These are phyloP conservation scores for Syngnathus rostellatus DNA, from an alignment of 2,797 vertebrate species.

Conservation along the genomic window DNA sequence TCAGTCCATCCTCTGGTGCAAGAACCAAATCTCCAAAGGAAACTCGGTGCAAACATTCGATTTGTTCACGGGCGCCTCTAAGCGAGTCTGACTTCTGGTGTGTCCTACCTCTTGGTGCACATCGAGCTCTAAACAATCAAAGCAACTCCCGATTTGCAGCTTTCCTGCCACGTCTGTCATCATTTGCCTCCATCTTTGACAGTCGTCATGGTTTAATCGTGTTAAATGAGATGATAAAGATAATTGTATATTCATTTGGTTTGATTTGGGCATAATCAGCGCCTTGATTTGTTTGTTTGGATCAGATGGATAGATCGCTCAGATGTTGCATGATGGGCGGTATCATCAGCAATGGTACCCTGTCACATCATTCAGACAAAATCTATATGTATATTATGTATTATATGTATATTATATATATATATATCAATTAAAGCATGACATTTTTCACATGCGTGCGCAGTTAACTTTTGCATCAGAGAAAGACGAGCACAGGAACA, in stretches of 20 bases:
- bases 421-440: neutral
- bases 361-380: neutral
- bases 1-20: constrained; percentile 62
- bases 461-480: constrained; percentile 16
- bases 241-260: constrained; percentile 31
- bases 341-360: neutral
- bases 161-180: constrained; percentile 2
- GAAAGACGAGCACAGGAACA: constrained; percentile 35
- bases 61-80: constrained; percentile 45
- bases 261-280: constrained; percentile 35
- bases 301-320: constrained; percentile 4
- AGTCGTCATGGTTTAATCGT: constrained; percentile 20
- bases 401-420: neutral
- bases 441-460: constrained; percentile 28
- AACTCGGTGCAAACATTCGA: constrained; percentile 64
- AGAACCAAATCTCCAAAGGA: constrained; percentile 61
- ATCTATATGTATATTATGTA: neutral
- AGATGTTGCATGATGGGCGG: constrained; percentile 1
- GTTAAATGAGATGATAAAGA: constrained; percentile 29
- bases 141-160: neutral
- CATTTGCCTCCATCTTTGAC: constrained; percentile 6
- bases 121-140: neutral
- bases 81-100: constrained; percentile 8
- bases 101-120: neutral
- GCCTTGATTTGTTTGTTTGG: constrained; percentile 23